A percentile compares a stretch with the other conserved stretches of the same genome.
phyloP scores from a whole-genome alignment of 2,113 vertebrate genomes.

The Australoheros scitulus region DNA sequence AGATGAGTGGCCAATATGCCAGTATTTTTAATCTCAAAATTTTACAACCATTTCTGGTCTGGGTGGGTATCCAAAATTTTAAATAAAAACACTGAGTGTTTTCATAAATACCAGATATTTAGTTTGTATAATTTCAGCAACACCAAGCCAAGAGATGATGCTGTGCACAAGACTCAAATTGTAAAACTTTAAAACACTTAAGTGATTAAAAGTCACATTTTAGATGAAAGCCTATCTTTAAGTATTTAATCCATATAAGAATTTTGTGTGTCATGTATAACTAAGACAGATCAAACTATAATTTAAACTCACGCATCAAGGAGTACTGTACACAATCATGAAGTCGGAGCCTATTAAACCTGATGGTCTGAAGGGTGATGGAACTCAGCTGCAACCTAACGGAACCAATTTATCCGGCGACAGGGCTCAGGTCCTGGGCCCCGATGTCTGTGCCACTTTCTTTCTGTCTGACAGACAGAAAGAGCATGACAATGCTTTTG shows the following conservation, averaged over 20 bases:
- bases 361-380: constrained; percentile 45
- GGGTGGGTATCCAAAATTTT: not conserved
- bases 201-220: not conserved
- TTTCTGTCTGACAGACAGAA: not conserved
- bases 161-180: not conserved
- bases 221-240: not conserved
- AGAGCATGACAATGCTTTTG: constrained; percentile 55
- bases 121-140: not conserved
- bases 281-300: not conserved
- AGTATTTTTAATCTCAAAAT: not conserved
- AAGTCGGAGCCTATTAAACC: constrained; percentile 10
- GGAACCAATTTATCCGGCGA: constrained; percentile 57
- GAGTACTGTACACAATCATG: not conserved
- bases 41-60: not conserved
- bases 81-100: not conserved
- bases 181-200: not conserved
- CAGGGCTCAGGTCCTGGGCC: not conserved
- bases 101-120: not conserved
- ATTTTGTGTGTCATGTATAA: not conserved
- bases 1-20: not conserved
- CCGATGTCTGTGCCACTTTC: not conserved
- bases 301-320: not conserved
- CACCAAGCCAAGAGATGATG: not conserved
- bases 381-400: constrained; percentile 31
- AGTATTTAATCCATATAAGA: not conserved